phyloP scores from a whole-genome alignment of 2,113 vertebrate genomes.

The Tetrao urogallus region DNA sequence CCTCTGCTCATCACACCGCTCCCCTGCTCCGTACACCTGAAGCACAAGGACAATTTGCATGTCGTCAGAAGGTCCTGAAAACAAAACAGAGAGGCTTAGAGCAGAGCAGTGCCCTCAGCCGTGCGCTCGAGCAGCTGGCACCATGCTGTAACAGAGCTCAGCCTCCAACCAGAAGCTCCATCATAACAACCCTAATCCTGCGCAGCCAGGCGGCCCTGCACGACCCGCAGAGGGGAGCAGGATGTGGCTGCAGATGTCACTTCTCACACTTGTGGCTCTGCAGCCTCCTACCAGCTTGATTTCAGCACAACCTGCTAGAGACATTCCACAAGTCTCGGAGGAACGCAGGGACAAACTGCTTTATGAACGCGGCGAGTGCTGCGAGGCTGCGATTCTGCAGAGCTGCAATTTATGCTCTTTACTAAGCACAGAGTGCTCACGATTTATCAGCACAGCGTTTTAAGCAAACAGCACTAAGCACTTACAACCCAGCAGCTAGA shows the following conservation, averaged over 20 bases:
- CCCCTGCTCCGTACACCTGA: background rate
- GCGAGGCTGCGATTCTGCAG: slow-evolving; percentile 27
- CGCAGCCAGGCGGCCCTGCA: background rate
- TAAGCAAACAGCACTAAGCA: slow-evolving; percentile 68
- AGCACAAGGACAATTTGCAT: background rate
- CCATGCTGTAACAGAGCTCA: background rate
- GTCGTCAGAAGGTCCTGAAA: background rate
- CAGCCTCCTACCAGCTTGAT: background rate
- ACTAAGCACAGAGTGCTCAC: slow-evolving; percentile 31
- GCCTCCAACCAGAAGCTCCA: background rate
- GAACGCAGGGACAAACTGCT: slow-evolving; percentile 9
- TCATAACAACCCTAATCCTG: background rate
- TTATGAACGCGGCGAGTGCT: slow-evolving; percentile 24
- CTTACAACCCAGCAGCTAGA: slow-evolving; percentile 45
- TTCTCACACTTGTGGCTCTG: background rate
- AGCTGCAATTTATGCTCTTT: slow-evolving; percentile 65
- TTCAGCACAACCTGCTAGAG: background rate
- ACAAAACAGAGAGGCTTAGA: background rate
- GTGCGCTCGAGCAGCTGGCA: background rate
- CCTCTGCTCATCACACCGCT: accelerated
- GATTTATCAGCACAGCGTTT: slow-evolving; percentile 68
- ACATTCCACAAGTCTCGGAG: background rate
- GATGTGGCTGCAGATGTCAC: background rate
- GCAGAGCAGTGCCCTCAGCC: background rate
- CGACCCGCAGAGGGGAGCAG: accelerated